phyloP scores from a whole-genome alignment of 2,797 vertebrate species.

The Sebastes vulpes region DNA sequence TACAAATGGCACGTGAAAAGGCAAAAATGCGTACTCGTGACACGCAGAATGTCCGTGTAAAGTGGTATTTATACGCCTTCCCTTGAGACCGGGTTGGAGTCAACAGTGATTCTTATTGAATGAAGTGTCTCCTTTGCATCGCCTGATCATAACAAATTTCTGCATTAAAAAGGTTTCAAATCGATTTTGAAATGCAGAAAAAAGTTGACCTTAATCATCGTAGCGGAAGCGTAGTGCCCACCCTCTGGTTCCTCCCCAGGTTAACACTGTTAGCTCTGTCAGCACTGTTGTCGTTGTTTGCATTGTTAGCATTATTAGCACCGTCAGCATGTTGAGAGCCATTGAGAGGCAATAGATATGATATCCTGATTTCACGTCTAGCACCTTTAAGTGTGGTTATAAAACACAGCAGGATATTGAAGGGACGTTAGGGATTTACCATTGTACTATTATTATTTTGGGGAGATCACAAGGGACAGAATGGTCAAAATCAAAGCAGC shows the following conservation, averaged over 20 bases:
- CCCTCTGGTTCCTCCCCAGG: too few relatives aligned
- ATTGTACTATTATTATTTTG: background rate
- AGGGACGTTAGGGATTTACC: background rate
- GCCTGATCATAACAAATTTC: background rate
- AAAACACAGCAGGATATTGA: background rate
- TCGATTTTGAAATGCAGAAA: background rate
- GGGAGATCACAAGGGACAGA: background rate
- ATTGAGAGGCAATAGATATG: too few relatives aligned
- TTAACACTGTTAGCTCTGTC: background rate
- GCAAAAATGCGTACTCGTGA: too few relatives aligned
- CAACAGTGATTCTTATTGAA: background rate
- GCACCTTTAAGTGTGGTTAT: background rate
- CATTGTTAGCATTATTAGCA: too few relatives aligned
- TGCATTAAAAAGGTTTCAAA: background rate
- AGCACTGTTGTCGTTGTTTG: too few relatives aligned
- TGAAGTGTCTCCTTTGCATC: background rate
- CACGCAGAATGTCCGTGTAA: too few relatives aligned
- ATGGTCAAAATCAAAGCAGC: background rate
- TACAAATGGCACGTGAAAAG: too few relatives aligned
- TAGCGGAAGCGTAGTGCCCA: too few relatives aligned
- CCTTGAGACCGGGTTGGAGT: background rate
- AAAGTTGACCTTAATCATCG: background rate
- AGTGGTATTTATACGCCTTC: too few relatives aligned
- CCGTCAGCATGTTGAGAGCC: too few relatives aligned
- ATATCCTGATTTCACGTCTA: too few relatives aligned